Conservation (phyloP, 2,888 invertebrate genomes). For the Euplagia quadripunctaria region DNA sequence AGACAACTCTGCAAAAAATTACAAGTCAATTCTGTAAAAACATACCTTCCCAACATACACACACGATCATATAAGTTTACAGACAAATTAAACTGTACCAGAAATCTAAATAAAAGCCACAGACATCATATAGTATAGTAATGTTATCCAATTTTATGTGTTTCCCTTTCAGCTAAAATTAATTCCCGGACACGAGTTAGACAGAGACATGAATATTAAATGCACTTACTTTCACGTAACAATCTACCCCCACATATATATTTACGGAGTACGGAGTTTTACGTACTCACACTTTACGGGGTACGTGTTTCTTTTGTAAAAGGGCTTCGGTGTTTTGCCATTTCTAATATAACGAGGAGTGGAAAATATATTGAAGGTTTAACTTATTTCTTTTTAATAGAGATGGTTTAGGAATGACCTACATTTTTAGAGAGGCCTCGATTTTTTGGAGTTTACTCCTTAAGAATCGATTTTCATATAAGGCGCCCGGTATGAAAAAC, state of each 20-base stretch:
- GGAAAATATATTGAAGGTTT: neutral
- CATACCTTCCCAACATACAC: too few relatives aligned
- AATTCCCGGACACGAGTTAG: conserved; percentile 21
- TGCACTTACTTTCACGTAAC: conserved; percentile 42
- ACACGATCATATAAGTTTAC: neutral
- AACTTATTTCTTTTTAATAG: neutral
- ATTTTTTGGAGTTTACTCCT: too few relatives aligned
- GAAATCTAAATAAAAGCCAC: neutral
- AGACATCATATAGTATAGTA: neutral
- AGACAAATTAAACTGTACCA: neutral
- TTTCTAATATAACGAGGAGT: neutral
- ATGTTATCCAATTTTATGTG: conserved; percentile 14
- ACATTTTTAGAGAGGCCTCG: too few relatives aligned
- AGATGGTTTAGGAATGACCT: neutral
- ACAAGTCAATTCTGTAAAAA: too few relatives aligned
- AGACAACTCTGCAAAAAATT: too few relatives aligned
- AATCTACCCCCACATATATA: conserved; percentile 41
- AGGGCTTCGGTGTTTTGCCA: neutral
- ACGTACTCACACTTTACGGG: conserved; percentile 37
- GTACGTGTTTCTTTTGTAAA: conserved; percentile 18
- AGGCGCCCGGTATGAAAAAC: too few relatives aligned
- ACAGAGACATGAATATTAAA: conserved; percentile 48
- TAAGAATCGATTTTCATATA: too few relatives aligned
- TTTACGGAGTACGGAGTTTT: conserved; percentile 22
- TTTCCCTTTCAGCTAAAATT: conserved; percentile 24